phyloP scores from a whole-genome alignment of 2,113 vertebrate species.

The Etheostoma spectabile region DNA sequence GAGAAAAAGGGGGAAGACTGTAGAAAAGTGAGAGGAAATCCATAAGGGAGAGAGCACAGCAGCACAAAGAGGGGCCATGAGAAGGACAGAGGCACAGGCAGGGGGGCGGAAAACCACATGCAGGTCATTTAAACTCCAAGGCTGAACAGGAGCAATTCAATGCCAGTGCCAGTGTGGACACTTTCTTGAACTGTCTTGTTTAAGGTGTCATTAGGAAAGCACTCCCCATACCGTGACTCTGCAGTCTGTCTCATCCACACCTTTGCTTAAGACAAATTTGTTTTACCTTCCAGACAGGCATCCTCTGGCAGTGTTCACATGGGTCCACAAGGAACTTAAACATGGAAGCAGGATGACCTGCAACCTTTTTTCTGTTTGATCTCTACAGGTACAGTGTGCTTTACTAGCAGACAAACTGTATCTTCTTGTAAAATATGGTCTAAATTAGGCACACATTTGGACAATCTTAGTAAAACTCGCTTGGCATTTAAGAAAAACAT shows the following conservation, averaged over 20 bases:
- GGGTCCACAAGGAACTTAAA: conserved; percentile 61
- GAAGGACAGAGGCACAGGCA: conserved; percentile 80
- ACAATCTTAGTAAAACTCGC: conserved; percentile 20
- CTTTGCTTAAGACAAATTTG: conserved; percentile 57
- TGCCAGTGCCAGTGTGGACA: conserved; percentile 71
- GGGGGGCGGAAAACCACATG: conserved; percentile 82
- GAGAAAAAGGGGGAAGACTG: conserved; percentile 80
- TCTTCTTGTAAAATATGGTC: conserved; percentile 14
- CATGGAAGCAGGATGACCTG: conserved; percentile 45
- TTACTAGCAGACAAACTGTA: conserved; percentile 22
- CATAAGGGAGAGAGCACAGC: conserved; percentile 80
- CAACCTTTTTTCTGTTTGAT: conserved; percentile 39
- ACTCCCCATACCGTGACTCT: conserved; percentile 71
- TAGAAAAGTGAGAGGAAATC: conserved; percentile 77
- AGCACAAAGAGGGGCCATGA: conserved; percentile 84
- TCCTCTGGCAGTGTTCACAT: conserved; percentile 68
- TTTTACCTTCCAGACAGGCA: conserved; percentile 73
- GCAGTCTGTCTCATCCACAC: conserved; percentile 71
- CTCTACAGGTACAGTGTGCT: conserved; percentile 48
- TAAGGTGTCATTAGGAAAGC: conserved; percentile 68
- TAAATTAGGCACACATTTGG: conserved; percentile 18
- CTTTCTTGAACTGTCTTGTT: conserved; percentile 80
- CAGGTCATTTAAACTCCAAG: conserved; percentile 89
- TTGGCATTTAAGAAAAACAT: conserved; percentile 12
- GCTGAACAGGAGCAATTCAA: conserved; percentile 84